Evolutionary conservation across 2,888 invertebrate genomes (phyloP), one percentile per base, ranked within the genome.

Genomic region (Chrysomela aeneicollis): DNA sequence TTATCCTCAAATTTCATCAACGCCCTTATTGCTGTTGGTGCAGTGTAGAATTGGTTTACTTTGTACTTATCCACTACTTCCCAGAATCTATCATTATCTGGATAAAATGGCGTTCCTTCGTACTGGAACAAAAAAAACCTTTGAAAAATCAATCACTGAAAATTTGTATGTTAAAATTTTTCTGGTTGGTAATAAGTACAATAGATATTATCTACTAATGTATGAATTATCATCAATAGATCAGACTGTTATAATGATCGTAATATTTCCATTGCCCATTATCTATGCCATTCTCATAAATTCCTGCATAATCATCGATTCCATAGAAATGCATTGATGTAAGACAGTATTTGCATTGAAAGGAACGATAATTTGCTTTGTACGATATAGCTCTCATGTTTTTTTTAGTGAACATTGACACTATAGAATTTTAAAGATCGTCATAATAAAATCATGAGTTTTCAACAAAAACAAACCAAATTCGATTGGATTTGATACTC

Each of bases 51-150:
- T 84, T 97, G 97, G 53, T 89, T 92, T 19, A 98, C 95, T 83
- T 92, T 92, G 83, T 98, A 98, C 81, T 98, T 97, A 76, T 95
- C 93, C 66, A 97, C 87, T 8, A 98, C 87, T 8, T 88, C 85
- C 99, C 99, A 99, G 82, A 94, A 97, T 61, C 98, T 89, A 77
- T 95, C 93, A 76, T 96, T 93, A 68, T 91, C 90, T 1, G 99
- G 99, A 82, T 93, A 93, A 81, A 97, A 97, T 0, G 99, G 99
- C 0, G 95, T 94, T 5, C 99, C 99, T 85, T 99, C 98, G 82
- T 95, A 96, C 94, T 95, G 82, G 18, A 84, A 80, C 37, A 67
- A 49, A 63, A 66, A 61, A 58, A 49, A 32, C 0, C 6, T 6
- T 12, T 30, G n/a, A 21, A 22, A 6, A 10, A 5, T 42, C n/a